Evolutionary conservation across 2,797 vertebrate genomes (phyloP), one percentile per base, ranked within the genome.

Genomic region (Dicrostonyx torquatus): DNA sequence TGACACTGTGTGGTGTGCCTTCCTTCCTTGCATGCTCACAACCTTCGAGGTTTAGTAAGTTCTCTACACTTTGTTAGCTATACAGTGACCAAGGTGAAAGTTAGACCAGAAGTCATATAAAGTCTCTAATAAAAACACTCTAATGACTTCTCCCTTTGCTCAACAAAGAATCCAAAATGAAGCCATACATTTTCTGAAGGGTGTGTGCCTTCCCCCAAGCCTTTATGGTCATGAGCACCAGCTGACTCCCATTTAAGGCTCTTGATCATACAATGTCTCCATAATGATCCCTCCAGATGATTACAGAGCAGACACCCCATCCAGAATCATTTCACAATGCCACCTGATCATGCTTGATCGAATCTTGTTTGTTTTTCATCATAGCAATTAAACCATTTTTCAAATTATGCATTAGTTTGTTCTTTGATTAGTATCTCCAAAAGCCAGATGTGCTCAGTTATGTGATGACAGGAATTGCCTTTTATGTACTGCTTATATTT

Each of bases 371-470:
- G 6, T 20, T 89, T 86, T 80, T 24, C 40, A 48, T 84, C 50
- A 75, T 29, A 88, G 15, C 20, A 84, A 76, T 85, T 79, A 82
- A 89, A 60, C 11, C 29, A 18, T 82, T 76, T 93, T 86, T 80
- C 29, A 72, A 84, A 70, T 89, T 24, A 22, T 3, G 2, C 31
- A 24, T 73, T 91, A 64, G 12, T 72, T 77, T 68, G 13, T 73
- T 75, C 5, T 50, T 93, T 82, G 85, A 43, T 87, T 58, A 45
- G 12, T 53, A 12, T 22, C 73, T 88, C 73, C 18, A 72, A 86
- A 43, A 40, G 31, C 40, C 24, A 58, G 70, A 64, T 95, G 37
- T 70, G 15, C 11, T n/a, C 15, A 60, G 7, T 55, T 93, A 34
- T n/a, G 31, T 53, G 66, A 60, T 40, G 84, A 58, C 0, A 26